Percentiles rank a stretch among this genome's conserved stretches.
phyloP scores from a whole-genome alignment of 2,113 vertebrate species.

The Amphiprion percula region DNA sequence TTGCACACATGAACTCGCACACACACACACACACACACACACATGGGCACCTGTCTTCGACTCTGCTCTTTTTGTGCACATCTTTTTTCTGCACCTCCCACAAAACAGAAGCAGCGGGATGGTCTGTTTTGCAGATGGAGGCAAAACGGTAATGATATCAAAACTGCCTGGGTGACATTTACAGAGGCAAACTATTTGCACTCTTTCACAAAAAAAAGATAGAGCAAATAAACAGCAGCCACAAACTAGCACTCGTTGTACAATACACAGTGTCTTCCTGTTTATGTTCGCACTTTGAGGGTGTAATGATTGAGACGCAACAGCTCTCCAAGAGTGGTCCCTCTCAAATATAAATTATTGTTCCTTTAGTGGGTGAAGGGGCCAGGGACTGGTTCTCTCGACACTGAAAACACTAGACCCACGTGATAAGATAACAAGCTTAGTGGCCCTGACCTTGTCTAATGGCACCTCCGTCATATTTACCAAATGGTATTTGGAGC shows the following conservation, averaged over 20 bases:
- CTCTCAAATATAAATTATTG: conserved; percentile 68
- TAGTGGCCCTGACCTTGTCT: conserved; percentile 78
- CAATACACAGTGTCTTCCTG: conserved; percentile 19
- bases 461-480: conserved; percentile 81
- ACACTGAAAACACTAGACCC: conserved; percentile 61
- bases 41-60: conserved; percentile 45
- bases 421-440: conserved; percentile 74
- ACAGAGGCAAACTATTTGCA: conserved; percentile 57
- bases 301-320: conserved; percentile 52
- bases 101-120: conserved; percentile 66
- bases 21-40: not conserved
- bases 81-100: conserved; percentile 57
- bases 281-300: conserved; percentile 22
- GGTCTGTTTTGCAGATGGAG: conserved; percentile 76
- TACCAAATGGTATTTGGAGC: conserved; percentile 78
- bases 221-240: conserved; percentile 51
- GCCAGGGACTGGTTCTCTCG: conserved; percentile 67
- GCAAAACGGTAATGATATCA: conserved; percentile 75
- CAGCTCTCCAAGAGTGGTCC: conserved; percentile 41
- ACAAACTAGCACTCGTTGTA: conserved; percentile 20
- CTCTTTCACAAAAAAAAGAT: conserved; percentile 40
- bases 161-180: conserved; percentile 75
- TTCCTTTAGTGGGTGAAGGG: conserved; percentile 70
- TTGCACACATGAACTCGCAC: conserved; percentile 28
- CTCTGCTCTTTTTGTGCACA: conserved; percentile 42